phyloP scores from a whole-genome alignment of 2,888 invertebrate genomes.

The Oxycera nigricornis region DNA sequence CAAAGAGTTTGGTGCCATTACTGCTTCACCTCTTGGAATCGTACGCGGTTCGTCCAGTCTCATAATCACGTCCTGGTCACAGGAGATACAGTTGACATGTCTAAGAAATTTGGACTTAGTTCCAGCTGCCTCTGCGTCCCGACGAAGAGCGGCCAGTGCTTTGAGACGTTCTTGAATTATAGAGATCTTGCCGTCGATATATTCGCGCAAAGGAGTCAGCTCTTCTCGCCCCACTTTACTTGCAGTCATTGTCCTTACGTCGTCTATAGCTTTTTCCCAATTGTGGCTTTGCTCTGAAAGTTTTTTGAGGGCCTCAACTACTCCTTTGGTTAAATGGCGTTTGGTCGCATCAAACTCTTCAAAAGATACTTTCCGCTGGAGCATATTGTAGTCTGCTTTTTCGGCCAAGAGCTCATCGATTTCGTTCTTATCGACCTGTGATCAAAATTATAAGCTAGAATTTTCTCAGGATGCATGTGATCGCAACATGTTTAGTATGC shows the following conservation, averaged over 20 bases:
- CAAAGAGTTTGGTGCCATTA: constrained; percentile 68
- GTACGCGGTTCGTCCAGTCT: constrained; percentile 65
- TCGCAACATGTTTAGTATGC: background rate
- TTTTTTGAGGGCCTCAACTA: constrained; percentile 71
- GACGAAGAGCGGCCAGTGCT: constrained; percentile 66
- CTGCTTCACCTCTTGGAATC: constrained; percentile 63
- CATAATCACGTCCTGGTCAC: constrained; percentile 79
- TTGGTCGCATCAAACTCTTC: constrained; percentile 75
- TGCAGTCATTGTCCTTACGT: constrained; percentile 72
- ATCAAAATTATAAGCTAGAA: no score
- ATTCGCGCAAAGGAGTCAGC: constrained; percentile 69
- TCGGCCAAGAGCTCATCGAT: constrained; percentile 75
- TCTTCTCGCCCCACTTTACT: constrained; percentile 72
- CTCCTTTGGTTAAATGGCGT: constrained; percentile 69
- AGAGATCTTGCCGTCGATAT: constrained; percentile 69
- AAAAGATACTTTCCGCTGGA: constrained; percentile 76
- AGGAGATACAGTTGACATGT: constrained; percentile 78
- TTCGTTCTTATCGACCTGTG: constrained; percentile 76
- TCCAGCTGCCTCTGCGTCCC: constrained; percentile 76
- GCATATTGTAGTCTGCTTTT: constrained; percentile 73
- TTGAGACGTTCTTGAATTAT: constrained; percentile 70
- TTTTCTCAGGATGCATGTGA: background rate
- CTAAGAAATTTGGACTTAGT: constrained; percentile 72
- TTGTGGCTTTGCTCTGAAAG: constrained; percentile 66
- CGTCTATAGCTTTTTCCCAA: constrained; percentile 72